Conservation (phyloP, 1,140 invertebrate species). For the Branchinecta lindahli region DNA sequence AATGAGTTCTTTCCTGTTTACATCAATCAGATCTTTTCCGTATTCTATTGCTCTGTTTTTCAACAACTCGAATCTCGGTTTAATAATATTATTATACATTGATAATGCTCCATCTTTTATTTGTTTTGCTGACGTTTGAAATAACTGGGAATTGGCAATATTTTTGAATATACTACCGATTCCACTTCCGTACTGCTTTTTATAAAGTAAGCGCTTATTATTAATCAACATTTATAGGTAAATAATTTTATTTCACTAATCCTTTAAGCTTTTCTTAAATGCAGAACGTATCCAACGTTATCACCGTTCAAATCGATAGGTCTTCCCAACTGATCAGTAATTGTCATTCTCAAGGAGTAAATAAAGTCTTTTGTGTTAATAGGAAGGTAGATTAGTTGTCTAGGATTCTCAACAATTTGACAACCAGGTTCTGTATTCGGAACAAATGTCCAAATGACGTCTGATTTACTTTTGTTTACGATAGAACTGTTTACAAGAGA, state of each 20-base stretch:
- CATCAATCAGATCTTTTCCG: not conserved
- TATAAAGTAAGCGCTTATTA: not conserved
- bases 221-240: conserved; percentile 3
- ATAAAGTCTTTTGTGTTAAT: not conserved
- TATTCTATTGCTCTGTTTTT: not conserved
- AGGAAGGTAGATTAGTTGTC: not conserved
- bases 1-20: not conserved
- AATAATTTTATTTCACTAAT: not conserved
- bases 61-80: not conserved
- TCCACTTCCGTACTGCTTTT: not conserved
- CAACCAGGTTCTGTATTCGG: not conserved
- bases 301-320: not conserved
- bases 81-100: not conserved
- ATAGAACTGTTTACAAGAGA: not conserved
- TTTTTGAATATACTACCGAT: not conserved
- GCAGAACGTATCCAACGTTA: not conserved
- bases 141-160: not conserved
- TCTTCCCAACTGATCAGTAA: not conserved
- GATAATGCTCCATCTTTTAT: not conserved
- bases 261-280: conserved; percentile 1
- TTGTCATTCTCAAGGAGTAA: not conserved
- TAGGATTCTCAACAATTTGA: not conserved
- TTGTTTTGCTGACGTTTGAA: not conserved
- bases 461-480: not conserved
- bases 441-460: not conserved